These are phyloP conservation scores for Tubulanus polymorphus DNA, from an alignment of 2,888 invertebrate species.

Conservation along the genomic window DNA sequence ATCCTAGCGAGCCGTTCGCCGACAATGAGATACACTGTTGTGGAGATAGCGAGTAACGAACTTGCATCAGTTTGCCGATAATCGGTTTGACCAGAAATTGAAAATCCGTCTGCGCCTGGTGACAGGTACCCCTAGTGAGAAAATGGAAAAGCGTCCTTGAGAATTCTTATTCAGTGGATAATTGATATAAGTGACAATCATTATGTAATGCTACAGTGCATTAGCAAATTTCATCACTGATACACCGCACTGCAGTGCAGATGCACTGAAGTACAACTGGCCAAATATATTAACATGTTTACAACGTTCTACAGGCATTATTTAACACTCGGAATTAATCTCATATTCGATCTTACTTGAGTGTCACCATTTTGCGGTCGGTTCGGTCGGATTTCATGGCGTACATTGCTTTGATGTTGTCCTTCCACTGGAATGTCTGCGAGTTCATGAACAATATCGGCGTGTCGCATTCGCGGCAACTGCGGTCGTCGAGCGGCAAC, in stretches of 20 bases:
- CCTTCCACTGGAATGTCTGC: constrained; percentile 45
- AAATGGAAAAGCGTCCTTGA: no score
- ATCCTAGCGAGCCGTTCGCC: constrained; percentile 32
- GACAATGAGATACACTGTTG: constrained; percentile 32
- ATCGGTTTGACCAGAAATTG: constrained; percentile 39
- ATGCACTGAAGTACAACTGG: no score
- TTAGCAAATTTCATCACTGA: no score
- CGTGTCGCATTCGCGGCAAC: constrained; percentile 30
- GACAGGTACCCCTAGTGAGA: constrained; percentile 50
- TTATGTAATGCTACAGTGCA: no score
- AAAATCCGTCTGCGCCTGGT: constrained; percentile 45
- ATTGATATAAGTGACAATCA: no score
- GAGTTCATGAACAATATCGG: constrained; percentile 42
- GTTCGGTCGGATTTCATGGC: constrained; percentile 7
- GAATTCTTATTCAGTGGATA: no score
- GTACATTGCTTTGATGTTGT: constrained; percentile 40
- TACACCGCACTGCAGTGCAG: no score
- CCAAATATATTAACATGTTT: no score
- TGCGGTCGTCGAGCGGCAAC: constrained; percentile 37
- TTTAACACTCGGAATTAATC: no score
- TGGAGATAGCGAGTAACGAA: constrained; percentile 38
- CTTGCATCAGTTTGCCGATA: constrained; percentile 34
- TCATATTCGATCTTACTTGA: no score
- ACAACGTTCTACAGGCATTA: no score
- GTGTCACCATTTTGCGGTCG: no score